phyloP scores from a whole-genome alignment of 2,888 invertebrate genomes.

The Thymelicus lineola region DNA sequence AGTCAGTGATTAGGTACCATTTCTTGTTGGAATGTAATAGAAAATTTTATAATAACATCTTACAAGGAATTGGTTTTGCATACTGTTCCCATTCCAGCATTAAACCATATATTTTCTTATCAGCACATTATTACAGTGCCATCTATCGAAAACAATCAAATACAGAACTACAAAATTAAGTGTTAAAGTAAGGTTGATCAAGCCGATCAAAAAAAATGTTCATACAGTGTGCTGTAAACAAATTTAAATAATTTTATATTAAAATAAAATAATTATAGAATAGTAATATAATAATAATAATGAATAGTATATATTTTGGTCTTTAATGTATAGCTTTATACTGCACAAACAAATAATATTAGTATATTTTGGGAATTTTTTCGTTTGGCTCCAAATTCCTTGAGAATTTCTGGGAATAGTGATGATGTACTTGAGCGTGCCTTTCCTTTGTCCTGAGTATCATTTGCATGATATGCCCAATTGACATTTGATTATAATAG shows the following conservation, averaged over 20 bases:
- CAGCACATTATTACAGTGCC: slow-evolving; percentile 11
- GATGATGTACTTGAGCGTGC: background rate
- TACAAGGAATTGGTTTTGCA: background rate
- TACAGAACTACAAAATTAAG: slow-evolving; percentile 9
- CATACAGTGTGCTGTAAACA: slow-evolving; percentile 6
- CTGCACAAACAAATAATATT: slow-evolving; percentile 44
- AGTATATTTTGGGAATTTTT: slow-evolving; percentile 5
- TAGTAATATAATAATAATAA: slow-evolving; percentile 2
- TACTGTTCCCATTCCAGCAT: background rate
- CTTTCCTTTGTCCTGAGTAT: background rate
- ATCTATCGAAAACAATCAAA: slow-evolving; percentile 1
- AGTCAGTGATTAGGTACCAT: no score
- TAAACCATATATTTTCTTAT: background rate
- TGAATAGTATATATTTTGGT: slow-evolving; percentile 6
- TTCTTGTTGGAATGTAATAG: no score
- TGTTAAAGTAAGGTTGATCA: background rate
- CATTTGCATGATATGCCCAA: background rate
- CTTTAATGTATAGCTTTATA: slow-evolving; percentile 11
- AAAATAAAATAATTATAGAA: background rate
- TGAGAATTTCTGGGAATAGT: background rate
- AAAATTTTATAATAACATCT: background rate
- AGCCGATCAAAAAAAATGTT: background rate
- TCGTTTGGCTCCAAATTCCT: background rate
- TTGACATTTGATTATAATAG: no score
- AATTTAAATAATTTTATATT: slow-evolving; percentile 10